Evolutionary conservation across 2,888 invertebrate species (phyloP), one percentile per base, ranked within the genome.

Genomic region (Cordilura impudica): DNA sequence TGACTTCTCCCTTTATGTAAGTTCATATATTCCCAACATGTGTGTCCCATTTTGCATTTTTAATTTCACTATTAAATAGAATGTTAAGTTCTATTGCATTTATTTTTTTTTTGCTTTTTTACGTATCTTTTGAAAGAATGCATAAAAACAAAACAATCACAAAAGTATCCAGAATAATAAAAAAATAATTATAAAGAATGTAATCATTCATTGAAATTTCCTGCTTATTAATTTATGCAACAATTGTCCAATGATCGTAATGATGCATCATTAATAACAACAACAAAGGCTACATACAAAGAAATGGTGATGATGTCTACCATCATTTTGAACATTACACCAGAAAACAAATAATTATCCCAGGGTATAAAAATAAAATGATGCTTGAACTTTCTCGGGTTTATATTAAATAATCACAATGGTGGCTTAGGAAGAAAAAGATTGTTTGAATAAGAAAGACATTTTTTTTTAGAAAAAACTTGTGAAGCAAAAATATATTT

Each of bases 201-300:
- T 45, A 63, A 73, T 70, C n/a, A n/a, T 81, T 77, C 73, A 81
- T 86, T 86, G 85, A 86, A 86, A 86, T 86, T 86, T 86, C 86
- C 86, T 86, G 87, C 86, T 85, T 84, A 84, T 85, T 87, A 84
- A 87, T 86, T 83, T 82, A 84, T 84, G 81, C 80, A 82, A 63
- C 66, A 76, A 78, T 77, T 67, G 74, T 39, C 66, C 19, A 63
- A 49, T 60, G 51, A 74, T 47, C 29, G 43, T 19, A 39, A 58
- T 4, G 21, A 51, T 67, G 14, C 35, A 47, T 54, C 54, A 54
- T 56, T 61, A 47, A 61, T 74, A 45, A 69, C 21, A 66, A 71
- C 5, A 31, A 39, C 58, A 78, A 39, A 54, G 47, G 81, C 53
- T 19, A 35, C 47, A 61, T 12, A 63, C 65, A 74, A 63, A 75